A percentile compares a stretch with the other conserved stretches of the same genome.
Evolutionary conservation across 1,140 invertebrate species (phyloP).

Genomic region (Drosophila grimshawi): DNA sequence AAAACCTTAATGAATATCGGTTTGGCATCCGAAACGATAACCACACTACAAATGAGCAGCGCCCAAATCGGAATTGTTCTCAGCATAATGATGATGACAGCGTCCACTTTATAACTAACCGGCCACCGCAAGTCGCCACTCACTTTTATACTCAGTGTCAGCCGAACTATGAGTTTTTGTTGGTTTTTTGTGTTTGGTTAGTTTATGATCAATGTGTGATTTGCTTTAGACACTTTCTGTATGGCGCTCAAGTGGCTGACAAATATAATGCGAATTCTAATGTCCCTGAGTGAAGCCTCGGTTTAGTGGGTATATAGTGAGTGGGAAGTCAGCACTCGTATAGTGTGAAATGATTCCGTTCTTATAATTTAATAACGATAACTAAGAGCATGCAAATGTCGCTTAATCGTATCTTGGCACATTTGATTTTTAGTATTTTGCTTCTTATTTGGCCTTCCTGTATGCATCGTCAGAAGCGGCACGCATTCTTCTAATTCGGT

Average conservation of each 20-base stretch:
- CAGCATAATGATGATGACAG: slow-evolving; percentile 42
- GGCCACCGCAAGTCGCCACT: slow-evolving; percentile 36
- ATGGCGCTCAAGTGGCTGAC: slow-evolving; percentile 48
- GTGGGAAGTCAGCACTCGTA: background rate
- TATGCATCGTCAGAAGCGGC: slow-evolving; percentile 26
- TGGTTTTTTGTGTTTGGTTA: slow-evolving; percentile 37
- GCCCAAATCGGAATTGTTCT: slow-evolving; percentile 59
- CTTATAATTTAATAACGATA: slow-evolving; percentile 11
- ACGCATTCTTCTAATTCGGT: slow-evolving; percentile 31
- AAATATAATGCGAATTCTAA: slow-evolving; percentile 46
- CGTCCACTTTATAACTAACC: slow-evolving; percentile 54
- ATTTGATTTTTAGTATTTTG: slow-evolving; percentile 2
- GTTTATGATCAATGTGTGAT: slow-evolving; percentile 53
- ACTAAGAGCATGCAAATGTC: slow-evolving; percentile 38
- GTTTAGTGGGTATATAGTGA: background rate
- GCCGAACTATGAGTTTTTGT: slow-evolving; percentile 15
- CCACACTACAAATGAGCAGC: slow-evolving; percentile 39
- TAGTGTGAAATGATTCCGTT: background rate
- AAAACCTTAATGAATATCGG: slow-evolving; percentile 64
- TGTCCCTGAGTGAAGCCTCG: slow-evolving; percentile 10
- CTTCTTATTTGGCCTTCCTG: slow-evolving; percentile 33
- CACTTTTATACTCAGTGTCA: slow-evolving; percentile 66
- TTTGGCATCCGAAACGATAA: slow-evolving; percentile 46
- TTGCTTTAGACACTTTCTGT: slow-evolving; percentile 40
- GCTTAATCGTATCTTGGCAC: slow-evolving; percentile 19